A percentile compares a stretch with the other conserved stretches of the same genome.
These are phyloP conservation scores for Meiosimyza platycephala DNA, from an alignment of 2,888 invertebrate genomes.

Conservation along the genomic window DNA sequence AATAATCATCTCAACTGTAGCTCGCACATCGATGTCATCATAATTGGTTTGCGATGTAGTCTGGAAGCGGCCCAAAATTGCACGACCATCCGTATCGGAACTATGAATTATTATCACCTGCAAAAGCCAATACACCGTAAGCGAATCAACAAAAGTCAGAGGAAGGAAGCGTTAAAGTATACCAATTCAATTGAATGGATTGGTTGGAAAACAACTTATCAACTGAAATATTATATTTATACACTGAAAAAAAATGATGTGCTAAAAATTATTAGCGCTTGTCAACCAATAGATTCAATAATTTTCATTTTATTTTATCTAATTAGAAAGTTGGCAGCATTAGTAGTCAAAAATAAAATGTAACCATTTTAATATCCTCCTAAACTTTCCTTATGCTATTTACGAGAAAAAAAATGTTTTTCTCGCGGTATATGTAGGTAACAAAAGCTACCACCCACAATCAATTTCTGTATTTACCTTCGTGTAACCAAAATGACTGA, in stretches of 20 bases:
- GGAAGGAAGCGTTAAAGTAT: background rate
- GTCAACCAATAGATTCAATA: too few species aligned
- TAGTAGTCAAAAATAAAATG: too few species aligned
- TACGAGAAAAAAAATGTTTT: too few species aligned
- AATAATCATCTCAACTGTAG: slow-evolving; percentile 90
- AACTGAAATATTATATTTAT: too few species aligned
- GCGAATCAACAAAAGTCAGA: background rate
- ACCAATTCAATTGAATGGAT: background rate
- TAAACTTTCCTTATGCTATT: too few species aligned
- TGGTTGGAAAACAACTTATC: background rate
- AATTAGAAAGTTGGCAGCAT: too few species aligned
- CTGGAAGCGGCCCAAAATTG: slow-evolving; percentile 92
- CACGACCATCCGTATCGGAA: slow-evolving; percentile 95
- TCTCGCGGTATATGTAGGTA: too few species aligned
- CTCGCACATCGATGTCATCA: slow-evolving; percentile 93
- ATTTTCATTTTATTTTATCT: too few species aligned
- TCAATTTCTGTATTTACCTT: slow-evolving; percentile 68
- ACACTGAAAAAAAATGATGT: too few species aligned
- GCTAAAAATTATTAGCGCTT: too few species aligned
- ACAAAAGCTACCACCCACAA: background rate
- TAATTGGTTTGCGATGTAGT: slow-evolving; percentile 90
- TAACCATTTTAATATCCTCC: too few species aligned
- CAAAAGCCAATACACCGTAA: slow-evolving; percentile 13
- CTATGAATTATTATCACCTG: slow-evolving; percentile 92
- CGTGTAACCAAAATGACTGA: slow-evolving; percentile 91